Percentiles rank a stretch among this genome's conserved stretches.
phyloP scores from a whole-genome alignment of 2,797 vertebrate genomes.

The Coendou prehensilis region DNA sequence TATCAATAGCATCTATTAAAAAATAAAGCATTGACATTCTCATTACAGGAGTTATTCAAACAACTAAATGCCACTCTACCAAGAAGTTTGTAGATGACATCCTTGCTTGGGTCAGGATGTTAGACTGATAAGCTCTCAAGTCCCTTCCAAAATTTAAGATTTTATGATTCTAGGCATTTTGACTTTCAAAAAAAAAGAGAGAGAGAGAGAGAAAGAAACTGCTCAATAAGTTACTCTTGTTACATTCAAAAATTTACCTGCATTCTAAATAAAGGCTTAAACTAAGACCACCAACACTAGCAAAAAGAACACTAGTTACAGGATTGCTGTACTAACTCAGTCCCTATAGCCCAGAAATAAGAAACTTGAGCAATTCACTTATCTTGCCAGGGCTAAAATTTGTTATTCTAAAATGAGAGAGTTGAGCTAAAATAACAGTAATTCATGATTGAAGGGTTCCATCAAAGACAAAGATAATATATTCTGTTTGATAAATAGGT shows the following conservation, averaged over 20 bases:
- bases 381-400: not conserved
- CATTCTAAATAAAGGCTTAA: conserved; percentile 16
- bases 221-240: not conserved
- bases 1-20: not conserved
- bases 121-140: not conserved
- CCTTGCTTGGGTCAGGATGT: not conserved
- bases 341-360: not conserved
- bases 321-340: not conserved
- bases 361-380: not conserved
- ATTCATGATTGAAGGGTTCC: not conserved
- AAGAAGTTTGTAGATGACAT: not conserved
- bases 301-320: not conserved
- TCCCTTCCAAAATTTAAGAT: not conserved
- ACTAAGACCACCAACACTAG: not conserved
- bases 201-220: not conserved
- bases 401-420: conserved; percentile 59
- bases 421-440: conserved; percentile 55
- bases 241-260: conserved; percentile 24
- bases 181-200: not conserved
- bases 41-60: not conserved
- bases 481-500: conserved; percentile 60
- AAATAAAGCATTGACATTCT: not conserved
- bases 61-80: not conserved
- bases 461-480: conserved; percentile 16
- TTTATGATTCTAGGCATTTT: not conserved